Evolutionary conservation across 2,113 vertebrate species (phyloP).

Genomic region (Bambusicola thoracicus): DNA sequence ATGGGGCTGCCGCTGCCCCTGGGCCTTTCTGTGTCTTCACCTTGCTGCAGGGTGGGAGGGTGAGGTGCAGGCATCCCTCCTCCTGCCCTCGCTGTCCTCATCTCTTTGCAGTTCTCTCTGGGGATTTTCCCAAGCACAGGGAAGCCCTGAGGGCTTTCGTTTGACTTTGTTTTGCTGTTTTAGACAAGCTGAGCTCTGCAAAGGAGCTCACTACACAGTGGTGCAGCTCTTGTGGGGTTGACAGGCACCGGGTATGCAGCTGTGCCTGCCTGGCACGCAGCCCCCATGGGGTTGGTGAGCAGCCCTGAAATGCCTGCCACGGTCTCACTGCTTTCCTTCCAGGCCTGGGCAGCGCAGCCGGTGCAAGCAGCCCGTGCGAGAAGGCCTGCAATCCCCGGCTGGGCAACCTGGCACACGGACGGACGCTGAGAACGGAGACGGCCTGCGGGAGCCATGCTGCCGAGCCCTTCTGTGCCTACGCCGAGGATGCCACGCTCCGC

Average conservation of each 20-base stretch:
- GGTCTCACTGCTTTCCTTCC: background rate
- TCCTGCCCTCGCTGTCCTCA: background rate
- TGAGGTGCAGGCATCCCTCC: background rate
- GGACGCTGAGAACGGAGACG: slow-evolving; percentile 85
- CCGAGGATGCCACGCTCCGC: slow-evolving; percentile 71
- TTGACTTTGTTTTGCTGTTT: background rate
- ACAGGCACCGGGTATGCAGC: background rate
- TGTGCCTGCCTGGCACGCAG: rapidly evolving
- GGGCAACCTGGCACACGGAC: slow-evolving; percentile 91
- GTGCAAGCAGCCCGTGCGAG: slow-evolving; percentile 82
- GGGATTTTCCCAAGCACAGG: background rate
- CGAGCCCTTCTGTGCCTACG: slow-evolving; percentile 85
- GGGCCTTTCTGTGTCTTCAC: background rate
- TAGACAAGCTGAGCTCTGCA: rapidly evolving
- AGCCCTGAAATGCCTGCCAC: background rate
- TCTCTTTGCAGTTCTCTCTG: background rate
- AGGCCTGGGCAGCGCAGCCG: slow-evolving; percentile 69
- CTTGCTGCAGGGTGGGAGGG: rapidly evolving
- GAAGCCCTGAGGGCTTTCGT: background rate
- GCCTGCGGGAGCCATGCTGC: slow-evolving; percentile 83
- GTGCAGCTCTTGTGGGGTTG: rapidly evolving
- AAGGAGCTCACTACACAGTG: background rate
- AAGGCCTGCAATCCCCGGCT: slow-evolving; percentile 94
- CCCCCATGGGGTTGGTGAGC: background rate
- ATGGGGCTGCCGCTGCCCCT: background rate